phyloP scores from a whole-genome alignment of 2,888 invertebrate species.

The Masnerella sp. region DNA sequence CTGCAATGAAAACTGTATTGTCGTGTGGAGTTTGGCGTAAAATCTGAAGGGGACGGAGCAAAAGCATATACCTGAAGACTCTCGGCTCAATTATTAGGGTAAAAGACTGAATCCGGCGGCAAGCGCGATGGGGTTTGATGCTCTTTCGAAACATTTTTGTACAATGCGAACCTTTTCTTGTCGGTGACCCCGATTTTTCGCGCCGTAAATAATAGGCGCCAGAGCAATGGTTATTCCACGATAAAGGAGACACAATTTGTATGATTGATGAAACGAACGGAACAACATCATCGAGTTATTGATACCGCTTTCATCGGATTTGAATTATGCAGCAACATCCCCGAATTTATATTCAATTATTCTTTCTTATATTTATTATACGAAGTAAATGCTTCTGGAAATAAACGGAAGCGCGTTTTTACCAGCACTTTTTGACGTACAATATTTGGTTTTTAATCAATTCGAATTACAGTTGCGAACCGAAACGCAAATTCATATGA shows the following conservation, averaged over 20 bases:
- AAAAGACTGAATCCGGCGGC: not conserved
- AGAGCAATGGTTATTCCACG: constrained; percentile 1
- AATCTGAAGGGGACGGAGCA: not conserved
- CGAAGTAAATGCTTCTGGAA: too few relatives aligned
- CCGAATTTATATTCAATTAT: constrained; percentile 1
- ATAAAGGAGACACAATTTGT: not conserved
- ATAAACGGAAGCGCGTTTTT: too few relatives aligned
- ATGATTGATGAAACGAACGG: constrained; percentile 3
- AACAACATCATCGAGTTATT: not conserved
- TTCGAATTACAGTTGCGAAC: too few relatives aligned
- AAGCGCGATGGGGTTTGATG: not conserved
- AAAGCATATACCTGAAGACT: not conserved
- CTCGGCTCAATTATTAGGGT: constrained; percentile 4
- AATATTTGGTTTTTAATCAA: too few relatives aligned
- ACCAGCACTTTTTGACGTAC: too few relatives aligned
- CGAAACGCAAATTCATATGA: too few relatives aligned
- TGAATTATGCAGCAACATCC: not conserved
- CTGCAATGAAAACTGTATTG: not conserved
- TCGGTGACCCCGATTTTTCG: not conserved
- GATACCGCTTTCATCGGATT: not conserved
- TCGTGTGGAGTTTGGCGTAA: not conserved
- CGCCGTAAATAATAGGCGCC: constrained; percentile 1
- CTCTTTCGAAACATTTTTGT: constrained; percentile 1
- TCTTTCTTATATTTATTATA: too few relatives aligned
- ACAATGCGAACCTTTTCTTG: not conserved